Percentiles rank a stretch among this genome's conserved stretches.
These are phyloP conservation scores for Pseudomyrmex concolor DNA, from an alignment of 1,140 invertebrate genomes.

Conservation along the genomic window DNA sequence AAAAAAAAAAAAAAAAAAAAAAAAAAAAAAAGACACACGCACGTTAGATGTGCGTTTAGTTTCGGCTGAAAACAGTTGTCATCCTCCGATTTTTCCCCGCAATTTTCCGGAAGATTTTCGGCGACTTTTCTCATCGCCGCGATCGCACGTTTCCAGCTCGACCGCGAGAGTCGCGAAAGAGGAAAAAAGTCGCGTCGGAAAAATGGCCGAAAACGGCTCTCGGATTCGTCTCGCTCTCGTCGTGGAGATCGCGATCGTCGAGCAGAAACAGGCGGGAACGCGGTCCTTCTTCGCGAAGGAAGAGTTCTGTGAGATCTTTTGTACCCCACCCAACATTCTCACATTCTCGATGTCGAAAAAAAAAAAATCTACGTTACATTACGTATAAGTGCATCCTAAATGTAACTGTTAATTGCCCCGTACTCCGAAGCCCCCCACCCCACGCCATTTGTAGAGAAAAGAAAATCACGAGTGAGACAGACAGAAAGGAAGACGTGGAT, in stretches of 20 bases:
- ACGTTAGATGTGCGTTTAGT: too few relatives aligned
- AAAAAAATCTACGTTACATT: conserved; percentile 69
- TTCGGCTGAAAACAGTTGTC: not conserved
- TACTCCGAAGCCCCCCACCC: conserved; percentile 69
- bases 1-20: too few relatives aligned
- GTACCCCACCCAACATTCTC: conserved; percentile 79
- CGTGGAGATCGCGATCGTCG: not conserved
- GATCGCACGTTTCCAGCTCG: conserved; percentile 29
- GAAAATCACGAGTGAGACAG: conserved; percentile 21
- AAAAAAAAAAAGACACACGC: too few relatives aligned
- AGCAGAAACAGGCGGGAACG: conserved; percentile 40
- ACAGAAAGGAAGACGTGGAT: conserved; percentile 31
- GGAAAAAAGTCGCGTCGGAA: not conserved
- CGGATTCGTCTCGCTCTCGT: conserved; percentile 1
- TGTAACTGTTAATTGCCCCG: conserved; percentile 75
- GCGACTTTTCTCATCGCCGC: conserved; percentile 1
- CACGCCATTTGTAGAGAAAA: conserved; percentile 72
- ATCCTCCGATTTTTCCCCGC: conserved; percentile 27
- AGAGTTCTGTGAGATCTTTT: conserved; percentile 70
- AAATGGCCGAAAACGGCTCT: not conserved
- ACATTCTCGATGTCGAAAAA: conserved; percentile 77
- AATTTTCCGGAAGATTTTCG: conserved; percentile 9
- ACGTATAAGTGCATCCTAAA: conserved; percentile 73
- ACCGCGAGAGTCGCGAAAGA: not conserved
- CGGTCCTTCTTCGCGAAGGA: conserved; percentile 33